phyloP scores from a whole-genome alignment of 1,140 invertebrate genomes.

The Apocrypta bakeri region DNA sequence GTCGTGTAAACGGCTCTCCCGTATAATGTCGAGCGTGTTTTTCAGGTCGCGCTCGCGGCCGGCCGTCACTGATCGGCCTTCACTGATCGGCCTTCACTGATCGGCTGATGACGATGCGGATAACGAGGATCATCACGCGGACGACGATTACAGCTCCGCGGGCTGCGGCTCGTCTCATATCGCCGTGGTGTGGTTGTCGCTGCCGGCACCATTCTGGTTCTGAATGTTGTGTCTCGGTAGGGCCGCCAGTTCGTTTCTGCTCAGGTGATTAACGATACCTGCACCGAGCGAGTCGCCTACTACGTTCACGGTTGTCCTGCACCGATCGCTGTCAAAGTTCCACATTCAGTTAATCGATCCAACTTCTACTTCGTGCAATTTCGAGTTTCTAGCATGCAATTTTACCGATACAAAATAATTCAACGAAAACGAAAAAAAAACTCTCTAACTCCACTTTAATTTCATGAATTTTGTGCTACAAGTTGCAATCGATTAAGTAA shows the following conservation, averaged over 20 bases:
- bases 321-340: conserved; percentile 81
- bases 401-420: too few species aligned
- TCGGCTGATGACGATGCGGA: neutral
- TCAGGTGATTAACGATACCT: conserved; percentile 88
- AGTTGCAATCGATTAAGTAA: too few species aligned
- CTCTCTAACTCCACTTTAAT: too few species aligned
- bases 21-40: neutral
- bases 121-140: neutral
- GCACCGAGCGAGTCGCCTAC: conserved; percentile 91
- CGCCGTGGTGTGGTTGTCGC: conserved; percentile 40
- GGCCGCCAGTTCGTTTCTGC: conserved; percentile 80
- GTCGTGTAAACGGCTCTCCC: neutral
- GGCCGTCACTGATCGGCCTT: neutral
- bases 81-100: neutral
- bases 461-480: too few species aligned
- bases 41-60: neutral
- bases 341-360: neutral
- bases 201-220: neutral
- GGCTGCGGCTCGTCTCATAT: conserved; percentile 44
- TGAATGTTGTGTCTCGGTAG: conserved; percentile 57
- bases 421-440: too few species aligned
- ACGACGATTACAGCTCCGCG: conserved; percentile 41
- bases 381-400: too few species aligned
- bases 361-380: too few species aligned
- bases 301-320: conserved; percentile 92